Percentiles rank a stretch among this genome's conserved stretches.
These are phyloP conservation scores for Takifugu flavidus DNA, from an alignment of 2,113 vertebrate genomes.

Conservation along the genomic window DNA sequence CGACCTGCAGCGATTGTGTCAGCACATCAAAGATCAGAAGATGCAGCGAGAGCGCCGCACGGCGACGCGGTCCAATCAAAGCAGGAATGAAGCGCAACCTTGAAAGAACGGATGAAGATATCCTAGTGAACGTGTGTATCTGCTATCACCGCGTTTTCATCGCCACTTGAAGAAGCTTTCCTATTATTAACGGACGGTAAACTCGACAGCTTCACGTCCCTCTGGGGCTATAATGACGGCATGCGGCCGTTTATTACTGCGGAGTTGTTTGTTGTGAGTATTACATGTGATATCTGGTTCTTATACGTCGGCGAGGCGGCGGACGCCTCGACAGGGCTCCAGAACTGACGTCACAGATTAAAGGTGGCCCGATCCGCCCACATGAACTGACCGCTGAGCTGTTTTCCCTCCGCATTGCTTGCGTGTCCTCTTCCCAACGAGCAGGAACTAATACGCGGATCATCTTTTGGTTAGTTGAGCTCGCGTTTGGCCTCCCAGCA, in stretches of 20 bases:
- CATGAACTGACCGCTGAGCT: neutral
- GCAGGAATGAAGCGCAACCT: constrained; percentile 10
- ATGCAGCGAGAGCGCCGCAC: constrained; percentile 23
- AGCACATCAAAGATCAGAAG: constrained; percentile 43
- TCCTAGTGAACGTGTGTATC: neutral
- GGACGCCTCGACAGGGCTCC: neutral
- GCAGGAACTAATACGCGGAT: constrained; percentile 33
- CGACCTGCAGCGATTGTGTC: constrained; percentile 46
- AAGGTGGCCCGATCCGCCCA: too few species aligned
- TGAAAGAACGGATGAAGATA: constrained; percentile 7
- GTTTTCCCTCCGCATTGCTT: neutral
- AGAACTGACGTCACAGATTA: neutral
- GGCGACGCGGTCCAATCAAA: constrained; percentile 31
- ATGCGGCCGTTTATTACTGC: too few species aligned
- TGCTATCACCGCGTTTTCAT: too few species aligned
- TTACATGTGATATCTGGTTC: neutral
- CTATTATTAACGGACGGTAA: too few species aligned
- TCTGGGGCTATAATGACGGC: too few species aligned
- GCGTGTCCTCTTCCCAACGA: constrained; percentile 18
- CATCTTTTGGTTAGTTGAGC: constrained; percentile 38
- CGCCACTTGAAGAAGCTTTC: too few species aligned
- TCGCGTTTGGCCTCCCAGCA: constrained; percentile 47
- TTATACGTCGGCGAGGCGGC: constrained; percentile 3
- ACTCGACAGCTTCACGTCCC: too few species aligned
- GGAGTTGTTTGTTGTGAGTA: too few species aligned